A percentile compares a stretch with the other conserved stretches of the same genome.
Conservation (phyloP, 2,888 invertebrate genomes). For the Rhagium mordax region DNA sequence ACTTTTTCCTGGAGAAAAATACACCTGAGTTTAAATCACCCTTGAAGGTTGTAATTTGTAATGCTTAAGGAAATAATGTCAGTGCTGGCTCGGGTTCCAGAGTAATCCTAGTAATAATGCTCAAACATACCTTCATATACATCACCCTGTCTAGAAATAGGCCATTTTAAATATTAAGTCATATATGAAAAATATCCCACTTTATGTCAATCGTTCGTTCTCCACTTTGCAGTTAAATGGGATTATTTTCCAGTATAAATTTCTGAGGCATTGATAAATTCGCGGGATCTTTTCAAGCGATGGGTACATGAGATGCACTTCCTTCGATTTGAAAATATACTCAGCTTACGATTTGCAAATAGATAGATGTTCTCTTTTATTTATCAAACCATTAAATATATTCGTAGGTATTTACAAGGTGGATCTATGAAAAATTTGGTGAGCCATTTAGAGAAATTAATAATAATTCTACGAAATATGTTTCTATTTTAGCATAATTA, state of each 20-base stretch:
- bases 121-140: conserved; percentile 41
- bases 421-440: not conserved
- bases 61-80: conserved; percentile 63
- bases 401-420: not conserved
- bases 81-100: conserved; percentile 44
- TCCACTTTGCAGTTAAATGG: conserved; percentile 25
- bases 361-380: not conserved
- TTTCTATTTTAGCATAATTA: too few relatives aligned
- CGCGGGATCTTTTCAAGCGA: not conserved
- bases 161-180: conserved; percentile 45
- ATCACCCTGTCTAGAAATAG: conserved; percentile 39
- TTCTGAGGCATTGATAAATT: conserved; percentile 29
- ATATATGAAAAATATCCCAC: conserved; percentile 25
- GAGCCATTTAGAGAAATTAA: not conserved
- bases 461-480: too few relatives aligned
- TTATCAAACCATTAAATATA: not conserved
- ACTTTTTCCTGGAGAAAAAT: conserved; percentile 59
- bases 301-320: not conserved
- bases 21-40: conserved; percentile 58
- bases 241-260: conserved; percentile 29
- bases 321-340: not conserved
- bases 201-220: conserved; percentile 30
- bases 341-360: conserved; percentile 10
- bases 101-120: conserved; percentile 51
- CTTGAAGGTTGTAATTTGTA: conserved; percentile 61